Evolutionary conservation across 30 jellyfish, hydroid and myxozoan species (phyloP), one percentile per base, ranked within the genome.

Genomic region (Turritopsis rubra): DNA sequence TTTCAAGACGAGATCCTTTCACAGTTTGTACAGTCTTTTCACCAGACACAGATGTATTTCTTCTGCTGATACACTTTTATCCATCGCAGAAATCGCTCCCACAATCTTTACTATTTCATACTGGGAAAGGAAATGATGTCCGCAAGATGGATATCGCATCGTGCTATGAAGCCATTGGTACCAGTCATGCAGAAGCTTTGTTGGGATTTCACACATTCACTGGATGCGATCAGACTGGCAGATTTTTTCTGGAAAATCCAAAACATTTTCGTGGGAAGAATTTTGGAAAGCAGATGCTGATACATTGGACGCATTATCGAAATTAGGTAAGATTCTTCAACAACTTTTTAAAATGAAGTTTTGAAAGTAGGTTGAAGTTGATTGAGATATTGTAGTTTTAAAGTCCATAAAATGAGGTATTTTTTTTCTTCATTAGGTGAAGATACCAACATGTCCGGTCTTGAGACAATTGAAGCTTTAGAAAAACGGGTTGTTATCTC

Each of bases 181-280:
- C 28, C 26, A 75, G 52, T 20, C 30, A 29, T 13, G 25, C 65
- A 54, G 68, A 29, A 52, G 25, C 25, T 21, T 21, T 21, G 31
- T 53, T 27, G 22, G 76, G 76, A 66, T 66, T 21, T 21, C 29
- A 66, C 9, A 26, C 76, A 21, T 21, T 66, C 17, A 66, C 27
- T 9, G 76, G 76, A 21, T 66, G 76, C 29, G 76, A 26, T 26
- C 76, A 66, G 76, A 66, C 76, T 66, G 76, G 76, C 16, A 66
- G 29, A 66, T 66, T 21, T n/a, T n/a, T 66, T 66, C 76, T 21
- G 76, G 76, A 66, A 66, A 66, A 66, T 66, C 76, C 8, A 66
- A 66, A 17, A 66, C 76, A 66, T 66, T 66, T 66, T 66, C 16
- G 76, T 66, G 76, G 76, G 17, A 66, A 17, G 76, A 66, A 26